Evolutionary conservation across 1,140 invertebrate genomes (phyloP), one percentile per base, ranked within the genome.

Genomic region (Cylas formicarius): DNA sequence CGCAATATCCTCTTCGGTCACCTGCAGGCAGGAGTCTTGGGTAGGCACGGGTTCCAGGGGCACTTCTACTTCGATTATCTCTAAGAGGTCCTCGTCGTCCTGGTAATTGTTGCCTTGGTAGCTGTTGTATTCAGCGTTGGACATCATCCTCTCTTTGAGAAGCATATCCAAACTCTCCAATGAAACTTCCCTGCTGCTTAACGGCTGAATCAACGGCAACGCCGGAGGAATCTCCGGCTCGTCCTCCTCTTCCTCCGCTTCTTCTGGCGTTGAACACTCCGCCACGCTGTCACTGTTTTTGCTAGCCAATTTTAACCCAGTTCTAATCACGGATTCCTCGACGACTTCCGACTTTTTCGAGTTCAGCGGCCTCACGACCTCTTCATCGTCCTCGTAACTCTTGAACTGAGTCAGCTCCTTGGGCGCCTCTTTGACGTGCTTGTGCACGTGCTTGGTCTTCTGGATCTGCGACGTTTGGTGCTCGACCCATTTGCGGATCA

Each of bases 401-500:
- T 80, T 82, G 54, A 81, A 80, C 32, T 70, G 72, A 1, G 73
- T 75, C 28, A 78, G 45, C 48, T 82, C 77, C 66, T 78, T 84
- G 29, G 74, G 42, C 61, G 56, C 35, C 23, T 56, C 20, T 38
- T 57, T 48, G 41, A 55, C 22, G 16, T 4, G 24, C 17, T 9
- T 37, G 42, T 20, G 18, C 9, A 14, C 38, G 43, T 69, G 63
- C 53, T 67, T 69, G 0, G 62, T 74, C 68, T 63, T 72, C 58
- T 70, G 78, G 35, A 88, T 83, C 67, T 87, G 84, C 6, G 79
- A 77, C 1, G 82, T 84, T 70, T 92, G 89, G 60, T 90, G 89
- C 68, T 91, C 89, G 0, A 93, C 88, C 90, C 90, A 94, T 64
- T 89, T 84, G 27, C 86, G 74, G 20, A 94, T 92, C 89, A 94